A percentile compares a stretch with the other conserved stretches of the same genome.
Conservation (phyloP, 2,888 invertebrate species). For the Chrysodeixis includens region DNA sequence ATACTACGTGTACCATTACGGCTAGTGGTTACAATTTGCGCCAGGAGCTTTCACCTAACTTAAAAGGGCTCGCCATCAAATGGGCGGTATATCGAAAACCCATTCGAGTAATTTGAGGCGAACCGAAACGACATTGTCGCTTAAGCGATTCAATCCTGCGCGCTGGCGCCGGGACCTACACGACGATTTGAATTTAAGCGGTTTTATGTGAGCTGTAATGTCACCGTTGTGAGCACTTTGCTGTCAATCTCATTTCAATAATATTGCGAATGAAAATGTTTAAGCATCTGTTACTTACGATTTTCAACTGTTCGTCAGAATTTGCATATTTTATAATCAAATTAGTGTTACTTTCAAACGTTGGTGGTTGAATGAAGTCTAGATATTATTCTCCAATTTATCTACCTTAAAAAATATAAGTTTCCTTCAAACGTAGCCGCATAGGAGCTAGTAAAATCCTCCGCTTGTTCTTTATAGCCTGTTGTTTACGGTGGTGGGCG, state of each 20-base stretch:
- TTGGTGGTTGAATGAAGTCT: background rate
- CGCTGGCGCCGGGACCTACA: constrained; percentile 76
- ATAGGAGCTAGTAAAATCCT: constrained; percentile 47
- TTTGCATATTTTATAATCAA: background rate
- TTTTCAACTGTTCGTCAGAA: background rate
- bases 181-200: constrained; percentile 80
- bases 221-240: constrained; percentile 58
- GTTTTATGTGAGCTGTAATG: constrained; percentile 68
- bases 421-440: background rate
- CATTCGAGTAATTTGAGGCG: constrained; percentile 85
- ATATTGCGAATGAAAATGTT: background rate
- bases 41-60: constrained; percentile 67
- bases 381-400: background rate
- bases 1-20: constrained; percentile 66
- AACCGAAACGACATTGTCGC: constrained; percentile 82
- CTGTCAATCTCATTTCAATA: constrained; percentile 22
- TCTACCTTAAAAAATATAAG: constrained; percentile 1
- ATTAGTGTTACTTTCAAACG: too few relatives aligned
- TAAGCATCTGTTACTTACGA: background rate
- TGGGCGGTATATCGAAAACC: constrained; percentile 83
- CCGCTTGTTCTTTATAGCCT: constrained; percentile 50
- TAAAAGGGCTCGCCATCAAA: constrained; percentile 75
- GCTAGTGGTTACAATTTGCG: constrained; percentile 71
- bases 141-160: constrained; percentile 83
- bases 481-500: constrained; percentile 42